Base-by-base conservation (phyloP, 2,113 vertebrate genomes). In the Syrmaticus mikado region DNA sequence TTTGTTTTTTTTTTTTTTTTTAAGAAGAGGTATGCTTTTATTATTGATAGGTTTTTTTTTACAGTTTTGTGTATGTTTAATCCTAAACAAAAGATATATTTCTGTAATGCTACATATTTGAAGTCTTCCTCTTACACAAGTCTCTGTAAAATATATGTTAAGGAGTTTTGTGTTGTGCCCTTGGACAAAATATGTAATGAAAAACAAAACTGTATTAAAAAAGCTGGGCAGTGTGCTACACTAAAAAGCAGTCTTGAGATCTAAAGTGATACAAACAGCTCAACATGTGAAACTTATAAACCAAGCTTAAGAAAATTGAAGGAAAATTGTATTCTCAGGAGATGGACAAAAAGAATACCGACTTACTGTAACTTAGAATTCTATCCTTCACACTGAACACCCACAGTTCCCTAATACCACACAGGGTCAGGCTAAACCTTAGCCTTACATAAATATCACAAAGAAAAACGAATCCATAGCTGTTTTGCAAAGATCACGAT, bases 301-400 rank as follows among this genome's bases (percentile, higher is more conserved):
- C 10, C 4, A 72, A 71, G 15, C 10, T 52, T 21, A 20, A 53
- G 24, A 38, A 75, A 46, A 17, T 0, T 1, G 6, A 50, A 41
- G 6, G 5, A 55, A 10, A 66, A 17, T 17, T 73, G 2, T 72
- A 32, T 76, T 61, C 21, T 40, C 14, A 22, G 3, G 6, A 30
- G 6, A 30, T 2, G 50, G 5, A 6, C 10, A 45, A 64, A 41
- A 58, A 0, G 3, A 78, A 46, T 43, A 7, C 2, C 4, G 18
- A 24, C 32, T 46, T 75, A 48, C 34, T 87, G 17, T 74, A 24
- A 32, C 13, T 78, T 27, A 5, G 25, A 34, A 10, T 72, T 89
- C 30, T 58, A 6, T 65, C 13, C 34, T n/a, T 45, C 50, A 10
- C n/a, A 36, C 11, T 73, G 19, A 11, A 30, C 43, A 41, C 17